Evolutionary conservation across 2,113 vertebrate species (phyloP).

Genomic region (Prionailurus viverrinus): DNA sequence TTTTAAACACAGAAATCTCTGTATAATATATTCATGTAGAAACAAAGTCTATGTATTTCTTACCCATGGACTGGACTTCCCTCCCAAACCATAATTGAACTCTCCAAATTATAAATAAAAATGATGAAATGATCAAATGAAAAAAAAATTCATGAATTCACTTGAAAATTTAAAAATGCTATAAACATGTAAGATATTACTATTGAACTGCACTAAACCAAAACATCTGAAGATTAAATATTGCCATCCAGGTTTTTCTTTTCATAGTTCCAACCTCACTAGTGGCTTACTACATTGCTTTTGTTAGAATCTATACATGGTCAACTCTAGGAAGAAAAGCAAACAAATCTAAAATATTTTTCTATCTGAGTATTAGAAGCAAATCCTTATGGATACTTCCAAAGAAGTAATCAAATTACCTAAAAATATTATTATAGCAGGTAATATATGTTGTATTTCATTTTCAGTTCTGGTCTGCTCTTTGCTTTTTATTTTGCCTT

Average conservation of each 20-base stretch:
- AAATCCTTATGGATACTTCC: neutral
- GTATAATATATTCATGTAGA: neutral
- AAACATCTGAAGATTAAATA: neutral
- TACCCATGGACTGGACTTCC: neutral
- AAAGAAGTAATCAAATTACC: neutral
- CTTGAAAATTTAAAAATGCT: slow-evolving; percentile 32
- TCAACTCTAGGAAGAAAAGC: neutral
- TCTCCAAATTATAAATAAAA: slow-evolving; percentile 39
- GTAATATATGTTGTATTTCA: neutral
- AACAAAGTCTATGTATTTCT: neutral
- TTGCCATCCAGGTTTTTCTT: neutral
- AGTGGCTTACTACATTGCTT: slow-evolving; percentile 9
- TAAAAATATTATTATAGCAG: neutral
- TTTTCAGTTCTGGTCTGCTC: neutral
- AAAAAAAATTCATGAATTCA: slow-evolving; percentile 38
- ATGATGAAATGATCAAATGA: neutral
- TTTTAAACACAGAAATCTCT: slow-evolving; percentile 31
- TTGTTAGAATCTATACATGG: neutral
- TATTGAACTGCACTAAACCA: slow-evolving; percentile 7
- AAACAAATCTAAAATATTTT: slow-evolving; percentile 9
- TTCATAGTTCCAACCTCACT: neutral
- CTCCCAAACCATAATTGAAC: neutral
- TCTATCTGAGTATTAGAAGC: neutral
- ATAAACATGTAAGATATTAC: neutral
- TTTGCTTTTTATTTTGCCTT: neutral